These are phyloP conservation scores for Conus ventricosus DNA, from an alignment of 1,140 invertebrate genomes.

Conservation along the genomic window DNA sequence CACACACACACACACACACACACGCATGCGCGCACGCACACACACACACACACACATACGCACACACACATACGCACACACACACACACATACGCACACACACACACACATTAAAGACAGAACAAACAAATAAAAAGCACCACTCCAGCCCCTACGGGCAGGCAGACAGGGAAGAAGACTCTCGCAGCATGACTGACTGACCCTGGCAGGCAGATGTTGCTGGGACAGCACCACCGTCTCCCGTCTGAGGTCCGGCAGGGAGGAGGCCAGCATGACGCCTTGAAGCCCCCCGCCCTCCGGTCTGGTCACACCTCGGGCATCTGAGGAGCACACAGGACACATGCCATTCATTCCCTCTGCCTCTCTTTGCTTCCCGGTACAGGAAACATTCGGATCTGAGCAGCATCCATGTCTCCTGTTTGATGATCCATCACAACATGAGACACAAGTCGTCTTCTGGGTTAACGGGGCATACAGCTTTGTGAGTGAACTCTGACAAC, in stretches of 20 bases:
- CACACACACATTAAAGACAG: too few species aligned
- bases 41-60: too few species aligned
- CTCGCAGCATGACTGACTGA: neutral
- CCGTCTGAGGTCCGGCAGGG: conserved; percentile 50
- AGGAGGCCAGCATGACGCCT: conserved; percentile 4
- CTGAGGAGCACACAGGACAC: conserved; percentile 46
- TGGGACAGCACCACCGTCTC: conserved; percentile 62
- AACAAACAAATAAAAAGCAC: too few species aligned
- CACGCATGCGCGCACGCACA: too few species aligned
- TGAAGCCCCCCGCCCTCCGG: conserved; percentile 43
- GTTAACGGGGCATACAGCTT: neutral
- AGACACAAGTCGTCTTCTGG: neutral
- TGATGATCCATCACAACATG: neutral
- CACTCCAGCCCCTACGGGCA: too few species aligned
- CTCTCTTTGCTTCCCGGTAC: neutral
- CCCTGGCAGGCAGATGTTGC: conserved; percentile 30
- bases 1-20: too few species aligned
- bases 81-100: too few species aligned
- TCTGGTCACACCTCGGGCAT: conserved; percentile 39
- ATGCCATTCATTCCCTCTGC: neutral
- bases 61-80: too few species aligned
- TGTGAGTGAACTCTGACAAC: neutral
- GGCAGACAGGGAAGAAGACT: too few species aligned
- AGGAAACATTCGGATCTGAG: too few species aligned
- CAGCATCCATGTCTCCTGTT: neutral